These are phyloP conservation scores for Anarrhichthys ocellatus DNA, from an alignment of 2,113 vertebrate species.

Conservation along the genomic window DNA sequence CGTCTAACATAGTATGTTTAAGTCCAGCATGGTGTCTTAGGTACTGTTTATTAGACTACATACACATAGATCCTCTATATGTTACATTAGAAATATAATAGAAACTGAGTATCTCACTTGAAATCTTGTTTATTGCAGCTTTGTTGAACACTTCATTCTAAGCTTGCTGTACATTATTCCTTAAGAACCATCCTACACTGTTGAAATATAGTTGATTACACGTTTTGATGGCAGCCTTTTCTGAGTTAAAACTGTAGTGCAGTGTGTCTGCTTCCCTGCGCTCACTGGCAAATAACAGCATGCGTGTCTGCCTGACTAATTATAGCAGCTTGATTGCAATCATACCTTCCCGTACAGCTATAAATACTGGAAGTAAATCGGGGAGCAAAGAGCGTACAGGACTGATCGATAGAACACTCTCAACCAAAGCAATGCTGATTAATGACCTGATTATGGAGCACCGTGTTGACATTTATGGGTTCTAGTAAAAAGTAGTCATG, in stretches of 20 bases:
- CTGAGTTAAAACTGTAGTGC: not conserved
- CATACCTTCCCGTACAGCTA: conserved; percentile 23
- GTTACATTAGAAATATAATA: not conserved
- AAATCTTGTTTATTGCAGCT: not conserved
- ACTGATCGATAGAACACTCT: conserved; percentile 27
- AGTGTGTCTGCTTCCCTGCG: conserved; percentile 1
- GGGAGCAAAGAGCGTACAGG: not conserved
- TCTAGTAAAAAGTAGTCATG: conserved; percentile 17
- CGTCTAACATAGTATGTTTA: not conserved
- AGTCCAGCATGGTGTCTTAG: not conserved
- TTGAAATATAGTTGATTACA: not conserved
- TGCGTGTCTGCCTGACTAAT: conserved; percentile 33
- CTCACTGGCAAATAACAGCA: conserved; percentile 28
- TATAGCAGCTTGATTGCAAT: conserved; percentile 55
- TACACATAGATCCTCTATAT: not conserved
- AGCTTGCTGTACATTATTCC: not conserved
- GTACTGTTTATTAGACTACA: not conserved
- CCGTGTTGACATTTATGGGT: conserved; percentile 18
- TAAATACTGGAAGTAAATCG: conserved; percentile 31
- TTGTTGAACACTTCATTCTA: not conserved
- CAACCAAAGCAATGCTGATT: conserved; percentile 36
- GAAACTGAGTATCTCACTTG: not conserved
- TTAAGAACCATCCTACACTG: not conserved
- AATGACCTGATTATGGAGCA: conserved; percentile 45
- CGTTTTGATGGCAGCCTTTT: not conserved